Evolutionary conservation across 2,113 vertebrate genomes (phyloP), one percentile per base, ranked within the genome.

Genomic region (Prietella phreatophila): DNA sequence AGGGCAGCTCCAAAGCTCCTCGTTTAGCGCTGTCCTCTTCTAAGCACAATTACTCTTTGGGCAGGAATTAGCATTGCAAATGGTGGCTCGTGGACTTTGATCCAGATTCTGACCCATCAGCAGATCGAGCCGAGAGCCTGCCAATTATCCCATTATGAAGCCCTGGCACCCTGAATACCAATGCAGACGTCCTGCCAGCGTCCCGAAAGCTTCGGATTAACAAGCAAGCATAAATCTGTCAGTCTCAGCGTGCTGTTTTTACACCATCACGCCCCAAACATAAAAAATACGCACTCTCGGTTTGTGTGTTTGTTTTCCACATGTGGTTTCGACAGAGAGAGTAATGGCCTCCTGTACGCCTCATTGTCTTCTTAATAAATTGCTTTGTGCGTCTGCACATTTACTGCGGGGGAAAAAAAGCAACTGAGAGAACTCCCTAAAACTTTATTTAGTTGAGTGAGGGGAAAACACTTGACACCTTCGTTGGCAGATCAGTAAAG

Each of bases 361-460:
- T 93, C 94, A 95, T 95, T 95, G 95, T 95, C 94, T 94, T 92
- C 93, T 93, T 94, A 94, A 94, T 92, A 94, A 95, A 95, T 95
- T 93, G 93, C 92, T 92, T 87, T 73, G 89, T 89, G 93, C 91
- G 91, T 30, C 14, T 90, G 93, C 92, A 94, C 94, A 93, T 93
- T 89, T 63, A 89, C 84, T 50, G 76, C 33, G 33, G 5, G 50
- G 63, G 47, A 91, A 92, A 61, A 90, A 88, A 93, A 91, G 91
- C 90, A 91, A 39, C 89, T 87, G 92, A 91, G 91, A 90, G 91
- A 91, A 87, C 90, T 92, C 91, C 86, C 22, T 87, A 93, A 87
- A 88, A 82, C 73, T 63, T 92, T 93, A 93, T 94, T 94, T 93
- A 93, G 90, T 88, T 88, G 65, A 53, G 17, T 0, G 90, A 73